Conservation (phyloP, 2,797 vertebrate genomes). For the Artibeus jamaicensis region DNA sequence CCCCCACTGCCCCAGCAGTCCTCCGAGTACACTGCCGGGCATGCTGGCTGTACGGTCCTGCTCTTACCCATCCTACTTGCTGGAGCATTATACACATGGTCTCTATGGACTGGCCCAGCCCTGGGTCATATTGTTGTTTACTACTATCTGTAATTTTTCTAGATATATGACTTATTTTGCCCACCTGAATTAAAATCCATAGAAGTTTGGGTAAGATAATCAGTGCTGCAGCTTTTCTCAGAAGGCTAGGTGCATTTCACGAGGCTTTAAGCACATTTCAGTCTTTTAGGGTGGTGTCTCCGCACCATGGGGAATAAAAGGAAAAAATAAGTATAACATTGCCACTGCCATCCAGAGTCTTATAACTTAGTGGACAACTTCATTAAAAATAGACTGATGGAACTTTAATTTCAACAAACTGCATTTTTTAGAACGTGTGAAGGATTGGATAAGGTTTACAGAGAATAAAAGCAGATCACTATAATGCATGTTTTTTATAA, state of each 20-base stretch:
- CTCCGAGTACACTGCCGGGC: neutral
- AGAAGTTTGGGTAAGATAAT: slow-evolving; percentile 33
- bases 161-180: slow-evolving; percentile 10
- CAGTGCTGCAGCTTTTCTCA: slow-evolving; percentile 7
- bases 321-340: slow-evolving; percentile 6
- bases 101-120: neutral
- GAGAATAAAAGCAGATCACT: neutral
- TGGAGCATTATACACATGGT: neutral
- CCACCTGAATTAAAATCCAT: slow-evolving; percentile 36
- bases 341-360: neutral
- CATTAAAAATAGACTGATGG: slow-evolving; percentile 6
- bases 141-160: slow-evolving; percentile 38
- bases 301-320: neutral
- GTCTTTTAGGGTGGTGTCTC: neutral
- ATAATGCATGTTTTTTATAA: neutral
- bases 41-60: rapidly evolving
- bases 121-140: slow-evolving; percentile 50
- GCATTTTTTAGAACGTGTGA: neutral
- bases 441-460: neutral
- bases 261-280: slow-evolving; percentile 5
- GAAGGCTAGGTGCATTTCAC: neutral
- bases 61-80: neutral
- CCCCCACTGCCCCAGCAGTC: neutral
- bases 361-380: neutral
- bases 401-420: neutral